These are phyloP conservation scores for Hermaeophaga mercurialis DNA, from an alignment of 2,888 invertebrate genomes.

Conservation along the genomic window DNA sequence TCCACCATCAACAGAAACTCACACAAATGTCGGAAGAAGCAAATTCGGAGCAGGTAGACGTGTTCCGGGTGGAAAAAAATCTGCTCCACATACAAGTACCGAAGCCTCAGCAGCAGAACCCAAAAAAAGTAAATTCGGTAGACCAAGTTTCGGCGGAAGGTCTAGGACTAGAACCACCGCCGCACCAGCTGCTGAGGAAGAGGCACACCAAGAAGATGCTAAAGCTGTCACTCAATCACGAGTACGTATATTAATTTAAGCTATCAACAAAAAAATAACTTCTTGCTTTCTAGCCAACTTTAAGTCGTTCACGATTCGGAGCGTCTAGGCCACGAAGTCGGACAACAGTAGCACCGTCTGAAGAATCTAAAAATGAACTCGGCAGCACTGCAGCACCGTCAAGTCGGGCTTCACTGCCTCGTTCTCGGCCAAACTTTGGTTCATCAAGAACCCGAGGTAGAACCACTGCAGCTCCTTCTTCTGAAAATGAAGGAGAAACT, in stretches of 20 bases:
- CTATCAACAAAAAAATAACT: no score
- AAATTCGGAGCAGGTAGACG: slow-evolving; percentile 42
- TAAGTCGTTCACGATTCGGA: slow-evolving; percentile 51
- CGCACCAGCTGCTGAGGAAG: slow-evolving; percentile 51
- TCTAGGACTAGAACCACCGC: slow-evolving; percentile 52
- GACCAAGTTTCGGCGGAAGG: slow-evolving; percentile 58
- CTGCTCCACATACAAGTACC: slow-evolving; percentile 48
- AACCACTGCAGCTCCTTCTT: slow-evolving; percentile 49
- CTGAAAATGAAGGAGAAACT: slow-evolving; percentile 42
- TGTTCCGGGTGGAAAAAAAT: slow-evolving; percentile 46
- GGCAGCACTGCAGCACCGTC: slow-evolving; percentile 48
- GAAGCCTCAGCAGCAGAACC: slow-evolving; percentile 59
- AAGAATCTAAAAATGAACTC: slow-evolving; percentile 56
- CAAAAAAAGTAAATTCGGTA: slow-evolving; percentile 58
- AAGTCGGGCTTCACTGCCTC: slow-evolving; percentile 52
- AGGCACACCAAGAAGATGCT: slow-evolving; percentile 55
- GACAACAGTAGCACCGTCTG: slow-evolving; percentile 55
- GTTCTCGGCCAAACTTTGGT: slow-evolving; percentile 59
- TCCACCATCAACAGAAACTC: slow-evolving; percentile 53
- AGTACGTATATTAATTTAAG: slow-evolving; percentile 34
- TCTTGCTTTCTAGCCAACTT: slow-evolving; percentile 43
- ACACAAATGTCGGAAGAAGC: slow-evolving; percentile 47
- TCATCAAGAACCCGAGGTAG: slow-evolving; percentile 48
- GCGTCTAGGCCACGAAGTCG: slow-evolving; percentile 48
- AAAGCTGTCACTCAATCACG: slow-evolving; percentile 52